Evolutionary conservation across 2,113 vertebrate genomes (phyloP).

Genomic region (Pipa parva): DNA sequence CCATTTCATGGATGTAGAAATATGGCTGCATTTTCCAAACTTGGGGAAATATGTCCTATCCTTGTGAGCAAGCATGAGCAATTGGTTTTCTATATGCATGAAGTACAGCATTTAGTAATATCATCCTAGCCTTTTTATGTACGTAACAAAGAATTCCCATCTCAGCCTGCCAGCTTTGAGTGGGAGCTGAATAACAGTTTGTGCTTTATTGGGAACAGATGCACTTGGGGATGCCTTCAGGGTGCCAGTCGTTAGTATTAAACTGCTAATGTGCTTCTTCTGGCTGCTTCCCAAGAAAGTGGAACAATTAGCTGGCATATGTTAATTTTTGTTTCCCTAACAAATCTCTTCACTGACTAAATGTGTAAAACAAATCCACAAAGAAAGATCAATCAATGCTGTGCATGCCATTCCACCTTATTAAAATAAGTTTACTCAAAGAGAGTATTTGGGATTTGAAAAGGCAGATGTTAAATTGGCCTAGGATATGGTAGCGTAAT

Average conservation of each 20-base stretch:
- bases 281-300: slow-evolving; percentile 83
- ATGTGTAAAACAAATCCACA: slow-evolving; percentile 85
- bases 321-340: slow-evolving; percentile 88
- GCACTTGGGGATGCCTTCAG: slow-evolving; percentile 79
- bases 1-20: not conserved
- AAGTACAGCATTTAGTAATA: slow-evolving; percentile 69
- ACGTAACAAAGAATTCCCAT: slow-evolving; percentile 78
- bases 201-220: slow-evolving; percentile 83
- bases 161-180: slow-evolving; percentile 71
- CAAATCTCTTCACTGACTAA: slow-evolving; percentile 84
- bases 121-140: slow-evolving; percentile 72
- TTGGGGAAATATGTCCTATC: slow-evolving; percentile 51
- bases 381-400: slow-evolving; percentile 85
- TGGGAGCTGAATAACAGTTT: slow-evolving; percentile 75
- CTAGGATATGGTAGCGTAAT: slow-evolving; percentile 49
- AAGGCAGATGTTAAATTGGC: slow-evolving; percentile 73
- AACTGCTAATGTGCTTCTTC: slow-evolving; percentile 76
- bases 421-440: slow-evolving; percentile 75
- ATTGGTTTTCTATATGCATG: slow-evolving; percentile 62
- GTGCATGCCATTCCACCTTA: slow-evolving; percentile 75
- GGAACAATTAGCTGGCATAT: slow-evolving; percentile 89
- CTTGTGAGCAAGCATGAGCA: slow-evolving; percentile 56
- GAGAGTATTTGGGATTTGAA: slow-evolving; percentile 70
- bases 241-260: slow-evolving; percentile 82
- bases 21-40: slow-evolving; percentile 49